phyloP scores from a whole-genome alignment of 2,797 vertebrate species.

The Sphenodon punctatus region DNA sequence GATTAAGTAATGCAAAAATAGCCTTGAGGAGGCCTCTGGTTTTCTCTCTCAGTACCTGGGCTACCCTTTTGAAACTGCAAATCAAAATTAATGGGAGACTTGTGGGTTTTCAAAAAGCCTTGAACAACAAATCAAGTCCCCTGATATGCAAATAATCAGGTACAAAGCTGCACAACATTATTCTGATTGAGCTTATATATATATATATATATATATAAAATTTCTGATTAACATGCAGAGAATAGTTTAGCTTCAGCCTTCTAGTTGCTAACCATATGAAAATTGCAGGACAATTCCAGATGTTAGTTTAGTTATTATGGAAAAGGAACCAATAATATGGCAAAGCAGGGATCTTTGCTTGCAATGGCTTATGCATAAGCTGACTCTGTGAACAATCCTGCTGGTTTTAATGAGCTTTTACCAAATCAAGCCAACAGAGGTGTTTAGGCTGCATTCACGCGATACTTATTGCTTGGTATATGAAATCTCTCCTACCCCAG shows the following conservation, averaged over 20 bases:
- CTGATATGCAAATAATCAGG: neutral
- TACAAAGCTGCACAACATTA: fast-evolving
- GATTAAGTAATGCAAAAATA: neutral
- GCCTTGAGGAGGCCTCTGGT: neutral
- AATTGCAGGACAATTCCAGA: too few species aligned
- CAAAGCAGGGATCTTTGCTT: too few species aligned
- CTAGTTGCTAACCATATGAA: neutral
- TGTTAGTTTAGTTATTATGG: too few species aligned
- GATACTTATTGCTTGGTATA: too few species aligned
- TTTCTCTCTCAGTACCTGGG: neutral
- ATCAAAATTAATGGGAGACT: neutral
- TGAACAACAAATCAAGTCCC: neutral
- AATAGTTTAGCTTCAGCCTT: neutral
- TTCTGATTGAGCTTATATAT: fast-evolving
- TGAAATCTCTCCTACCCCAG: too few species aligned
- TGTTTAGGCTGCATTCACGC: too few species aligned
- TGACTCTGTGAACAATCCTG: too few species aligned
- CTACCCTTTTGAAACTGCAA: neutral
- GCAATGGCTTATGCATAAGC: too few species aligned
- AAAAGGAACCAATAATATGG: too few species aligned
- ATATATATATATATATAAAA: too few species aligned
- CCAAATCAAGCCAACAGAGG: too few species aligned
- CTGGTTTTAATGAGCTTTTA: too few species aligned
- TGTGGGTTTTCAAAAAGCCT: neutral
- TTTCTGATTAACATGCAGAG: fast-evolving